These are phyloP conservation scores for Silurus lanzhouensis DNA, from an alignment of 2,797 vertebrate species.

Conservation along the genomic window DNA sequence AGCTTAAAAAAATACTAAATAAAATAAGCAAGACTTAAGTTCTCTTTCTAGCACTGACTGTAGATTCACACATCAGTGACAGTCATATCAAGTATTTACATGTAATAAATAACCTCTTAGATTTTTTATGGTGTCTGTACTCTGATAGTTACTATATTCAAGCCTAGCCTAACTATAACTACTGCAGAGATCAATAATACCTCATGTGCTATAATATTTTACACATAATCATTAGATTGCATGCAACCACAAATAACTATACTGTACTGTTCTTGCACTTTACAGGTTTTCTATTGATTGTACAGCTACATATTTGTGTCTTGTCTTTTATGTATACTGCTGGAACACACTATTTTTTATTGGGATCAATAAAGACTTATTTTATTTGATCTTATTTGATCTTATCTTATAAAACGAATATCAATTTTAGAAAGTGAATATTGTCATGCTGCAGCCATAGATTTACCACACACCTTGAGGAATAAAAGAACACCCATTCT, in stretches of 20 bases:
- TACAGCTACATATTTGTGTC: background rate
- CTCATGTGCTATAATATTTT: background rate
- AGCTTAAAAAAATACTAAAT: background rate
- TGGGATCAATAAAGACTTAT: background rate
- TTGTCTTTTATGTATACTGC: background rate
- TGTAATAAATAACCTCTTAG: background rate
- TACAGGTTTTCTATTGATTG: background rate
- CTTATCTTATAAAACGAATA: background rate
- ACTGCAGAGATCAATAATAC: no score
- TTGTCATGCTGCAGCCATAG: background rate
- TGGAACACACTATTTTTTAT: background rate
- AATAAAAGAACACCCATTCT: constrained; percentile 21
- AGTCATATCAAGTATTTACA: background rate
- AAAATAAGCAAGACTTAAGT: background rate
- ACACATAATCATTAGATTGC: background rate
- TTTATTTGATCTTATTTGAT: background rate
- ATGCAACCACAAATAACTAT: background rate
- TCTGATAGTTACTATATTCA: no score
- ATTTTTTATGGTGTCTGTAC: background rate
- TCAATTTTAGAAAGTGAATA: background rate
- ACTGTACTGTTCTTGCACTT: background rate
- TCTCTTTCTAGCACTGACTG: background rate
- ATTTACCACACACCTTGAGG: constrained; percentile 7
- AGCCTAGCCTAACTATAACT: no score
- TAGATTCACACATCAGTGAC: background rate